Evolutionary conservation across 2,113 vertebrate genomes (phyloP).

Genomic region (Atherinomorus stipes): DNA sequence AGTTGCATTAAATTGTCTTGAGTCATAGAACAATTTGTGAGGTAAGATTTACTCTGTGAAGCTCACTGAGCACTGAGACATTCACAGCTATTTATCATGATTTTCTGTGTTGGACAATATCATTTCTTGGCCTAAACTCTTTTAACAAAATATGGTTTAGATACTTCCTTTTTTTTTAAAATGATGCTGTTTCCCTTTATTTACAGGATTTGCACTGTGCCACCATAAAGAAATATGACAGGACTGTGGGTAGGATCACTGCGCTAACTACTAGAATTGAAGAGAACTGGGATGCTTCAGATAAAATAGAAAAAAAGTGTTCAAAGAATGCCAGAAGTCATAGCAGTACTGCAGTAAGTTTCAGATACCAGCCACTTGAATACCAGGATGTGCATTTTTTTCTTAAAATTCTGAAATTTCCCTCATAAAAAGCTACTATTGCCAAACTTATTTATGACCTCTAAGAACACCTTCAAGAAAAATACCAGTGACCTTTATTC

Average conservation of each 20-base stretch:
- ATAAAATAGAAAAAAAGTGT: conserved; percentile 56
- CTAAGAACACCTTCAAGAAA: no score
- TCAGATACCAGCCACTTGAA: no score
- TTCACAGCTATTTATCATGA: conserved; percentile 26
- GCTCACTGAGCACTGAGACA: conserved; percentile 25
- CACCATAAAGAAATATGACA: conserved; percentile 55
- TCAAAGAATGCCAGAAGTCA: conserved; percentile 54
- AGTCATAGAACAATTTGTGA: conserved; percentile 20
- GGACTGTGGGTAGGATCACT: conserved; percentile 51
- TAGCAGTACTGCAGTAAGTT: conserved; percentile 77
- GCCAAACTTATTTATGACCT: neutral
- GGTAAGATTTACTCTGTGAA: conserved; percentile 33
- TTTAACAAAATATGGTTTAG: neutral
- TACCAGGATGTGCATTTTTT: neutral
- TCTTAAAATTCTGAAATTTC: neutral
- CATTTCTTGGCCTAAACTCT: conserved; percentile 18
- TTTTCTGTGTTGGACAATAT: conserved; percentile 22
- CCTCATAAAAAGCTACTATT: neutral
- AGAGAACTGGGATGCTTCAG: conserved; percentile 55
- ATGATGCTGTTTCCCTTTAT: conserved; percentile 32
- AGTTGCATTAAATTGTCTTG: neutral
- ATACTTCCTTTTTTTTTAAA: neutral
- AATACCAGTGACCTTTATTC: neutral
- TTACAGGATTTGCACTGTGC: conserved; percentile 65
- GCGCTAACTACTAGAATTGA: conserved; percentile 56